These are phyloP conservation scores for Drosophila equinoxialis DNA, from an alignment of 1,140 invertebrate species.

Conservation along the genomic window DNA sequence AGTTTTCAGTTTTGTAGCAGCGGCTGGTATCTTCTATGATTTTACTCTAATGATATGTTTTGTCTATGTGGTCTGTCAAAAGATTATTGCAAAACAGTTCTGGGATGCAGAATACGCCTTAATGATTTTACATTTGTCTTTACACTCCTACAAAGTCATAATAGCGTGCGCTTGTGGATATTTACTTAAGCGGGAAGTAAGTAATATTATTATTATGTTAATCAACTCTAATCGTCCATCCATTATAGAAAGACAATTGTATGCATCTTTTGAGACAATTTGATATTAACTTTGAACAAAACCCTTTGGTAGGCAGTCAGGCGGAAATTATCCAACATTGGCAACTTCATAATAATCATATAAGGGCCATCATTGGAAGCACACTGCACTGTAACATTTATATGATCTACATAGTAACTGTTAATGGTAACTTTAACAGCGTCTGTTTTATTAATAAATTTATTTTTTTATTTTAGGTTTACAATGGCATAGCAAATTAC, in stretches of 20 bases:
- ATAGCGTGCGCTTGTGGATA: slow-evolving; percentile 63
- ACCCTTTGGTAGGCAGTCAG: not conserved
- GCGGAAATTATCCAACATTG: slow-evolving; percentile 65
- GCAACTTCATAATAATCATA: slow-evolving; percentile 65
- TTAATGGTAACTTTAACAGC: not conserved
- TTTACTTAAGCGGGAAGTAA: slow-evolving; percentile 59
- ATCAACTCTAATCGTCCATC: not conserved
- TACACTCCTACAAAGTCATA: slow-evolving; percentile 67
- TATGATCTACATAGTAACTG: slow-evolving; percentile 52
- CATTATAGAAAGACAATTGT: slow-evolving; percentile 56
- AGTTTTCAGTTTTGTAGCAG: slow-evolving; percentile 51
- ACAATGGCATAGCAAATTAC: slow-evolving; percentile 70
- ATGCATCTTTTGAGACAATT: slow-evolving; percentile 46
- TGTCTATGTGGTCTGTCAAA: slow-evolving; percentile 68
- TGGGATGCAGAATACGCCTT: slow-evolving; percentile 53
- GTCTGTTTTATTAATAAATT: no score
- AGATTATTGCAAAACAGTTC: slow-evolving; percentile 41
- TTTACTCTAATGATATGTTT: slow-evolving; percentile 70
- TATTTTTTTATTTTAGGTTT: slow-evolving; percentile 34
- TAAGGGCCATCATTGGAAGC: slow-evolving; percentile 42
- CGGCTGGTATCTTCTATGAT: slow-evolving; percentile 66
- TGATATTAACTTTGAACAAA: slow-evolving; percentile 33
- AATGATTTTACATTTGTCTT: slow-evolving; percentile 50
- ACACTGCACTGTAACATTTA: slow-evolving; percentile 41
- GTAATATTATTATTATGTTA: not conserved